Conservation (phyloP, 2,888 invertebrate genomes). For the Rhimphoctona megacephalus region DNA sequence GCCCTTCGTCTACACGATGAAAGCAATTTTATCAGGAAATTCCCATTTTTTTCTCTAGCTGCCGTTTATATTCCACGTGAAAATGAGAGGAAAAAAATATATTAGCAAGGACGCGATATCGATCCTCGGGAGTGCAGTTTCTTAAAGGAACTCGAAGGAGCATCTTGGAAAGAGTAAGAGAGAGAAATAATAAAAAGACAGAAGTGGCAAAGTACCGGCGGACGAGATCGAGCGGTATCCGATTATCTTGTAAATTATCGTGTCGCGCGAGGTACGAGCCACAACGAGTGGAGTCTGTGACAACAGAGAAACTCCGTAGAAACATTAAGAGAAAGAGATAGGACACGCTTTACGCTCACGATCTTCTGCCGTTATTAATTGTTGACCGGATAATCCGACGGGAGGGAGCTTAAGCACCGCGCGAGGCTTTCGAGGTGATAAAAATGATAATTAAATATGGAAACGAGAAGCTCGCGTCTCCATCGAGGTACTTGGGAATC, state of each 20-base stretch:
- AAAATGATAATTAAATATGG: conserved; percentile 71
- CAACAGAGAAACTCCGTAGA: conserved; percentile 43
- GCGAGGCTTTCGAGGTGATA: conserved; percentile 37
- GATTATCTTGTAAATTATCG: conserved; percentile 68
- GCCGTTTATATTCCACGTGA: background rate
- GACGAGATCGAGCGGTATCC: conserved; percentile 54
- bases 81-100: conserved; percentile 2
- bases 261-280: conserved; percentile 13
- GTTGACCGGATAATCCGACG: conserved; percentile 62
- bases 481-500: conserved; percentile 51
- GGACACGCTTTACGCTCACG: background rate
- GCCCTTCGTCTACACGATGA: conserved; percentile 50
- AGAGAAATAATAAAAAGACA: conserved; percentile 6
- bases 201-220: background rate
- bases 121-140: conserved; percentile 16
- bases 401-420: conserved; percentile 19
- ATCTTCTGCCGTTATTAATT: conserved; percentile 59
- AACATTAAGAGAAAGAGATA: conserved; percentile 21
- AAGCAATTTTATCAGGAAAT: background rate
- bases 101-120: conserved; percentile 30
- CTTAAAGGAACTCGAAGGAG: conserved; percentile 15
- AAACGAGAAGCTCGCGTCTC: conserved; percentile 66
- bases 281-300: conserved; percentile 14
- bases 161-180: background rate
- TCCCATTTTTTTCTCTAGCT: background rate